Base-by-base conservation (phyloP, 1,140 invertebrate genomes). In the Caerostris extrusa region DNA sequence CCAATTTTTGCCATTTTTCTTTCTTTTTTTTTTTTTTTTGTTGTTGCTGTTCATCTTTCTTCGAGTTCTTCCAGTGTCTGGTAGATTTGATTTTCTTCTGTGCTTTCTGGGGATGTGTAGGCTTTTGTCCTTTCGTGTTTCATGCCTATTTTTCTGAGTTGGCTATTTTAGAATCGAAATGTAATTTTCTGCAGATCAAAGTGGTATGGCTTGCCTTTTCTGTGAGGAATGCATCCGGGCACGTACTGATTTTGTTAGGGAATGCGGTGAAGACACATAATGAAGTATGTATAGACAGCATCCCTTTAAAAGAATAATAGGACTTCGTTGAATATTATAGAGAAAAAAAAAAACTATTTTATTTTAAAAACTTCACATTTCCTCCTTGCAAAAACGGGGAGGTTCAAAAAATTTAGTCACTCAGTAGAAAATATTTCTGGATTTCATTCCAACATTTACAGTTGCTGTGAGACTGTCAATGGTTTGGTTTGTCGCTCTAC, bases 31-130 rank as follows among this genome's bases (percentile, higher is more conserved):
- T 5, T 77, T n/a, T n/a, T n/a, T n/a, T n/a, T n/a, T n/a, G n/a
- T n/a, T 34, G 34, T 34, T 34, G 34, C 34, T 34, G 34, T 34
- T 34, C 34, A 34, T 34, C 34, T 64, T 87, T 55, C 56, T 12
- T 50, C 58, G 2, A 50, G 85, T 57, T 87, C 50, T 85, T 77
- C 85, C 85, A 60, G 10, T 87, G 85, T 64, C 12, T 87, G 57
- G 85, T 57, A 64, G 85, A 87, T 87, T 87, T 87, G 85, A 87
- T 87, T 87, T 87, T 50, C 85, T 87, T 77, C 85, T 77, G 8
- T 7, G 61, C 61, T 64, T n/a, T 56, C 82, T 50, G 14, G 69
- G 69, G 71, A 77, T 77, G 34, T 87, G 34, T 87, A 19, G 17
- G 57, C 57, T 50, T 60, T 87, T 57, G 19, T 87, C 60, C 60